These are phyloP conservation scores for Scartelaos histophorus DNA, from an alignment of 2,113 vertebrate genomes.

Conservation along the genomic window DNA sequence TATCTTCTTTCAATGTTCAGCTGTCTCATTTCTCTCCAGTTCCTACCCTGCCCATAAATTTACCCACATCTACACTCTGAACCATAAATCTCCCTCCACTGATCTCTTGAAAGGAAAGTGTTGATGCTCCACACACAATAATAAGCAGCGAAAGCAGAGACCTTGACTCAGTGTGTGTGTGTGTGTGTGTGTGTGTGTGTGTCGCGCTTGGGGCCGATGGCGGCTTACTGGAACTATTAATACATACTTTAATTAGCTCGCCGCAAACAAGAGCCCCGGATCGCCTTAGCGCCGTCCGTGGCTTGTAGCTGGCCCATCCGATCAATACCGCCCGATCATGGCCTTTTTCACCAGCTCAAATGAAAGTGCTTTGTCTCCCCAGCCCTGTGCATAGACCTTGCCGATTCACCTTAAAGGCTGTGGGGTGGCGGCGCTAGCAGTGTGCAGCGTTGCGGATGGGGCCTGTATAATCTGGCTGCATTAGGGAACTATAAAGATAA, in stretches of 20 bases:
- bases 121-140: conserved; percentile 32
- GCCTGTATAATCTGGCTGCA: conserved; percentile 76
- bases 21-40: conserved; percentile 32
- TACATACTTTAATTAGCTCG: conserved; percentile 77
- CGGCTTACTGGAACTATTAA: conserved; percentile 74
- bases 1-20: background rate
- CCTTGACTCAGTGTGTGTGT: too few species aligned
- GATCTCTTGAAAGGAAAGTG: conserved; percentile 16
- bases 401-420: conserved; percentile 64
- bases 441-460: conserved; percentile 61
- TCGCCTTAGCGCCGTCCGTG: conserved; percentile 69
- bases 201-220: conserved; percentile 37
- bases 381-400: conserved; percentile 53
- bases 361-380: conserved; percentile 78
- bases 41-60: conserved; percentile 34
- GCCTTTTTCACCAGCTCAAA: conserved; percentile 76
- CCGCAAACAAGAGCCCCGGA: conserved; percentile 67
- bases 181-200: conserved; percentile 34
- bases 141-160: conserved; percentile 49
- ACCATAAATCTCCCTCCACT: conserved; percentile 48
- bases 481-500: conserved; percentile 80
- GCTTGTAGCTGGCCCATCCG: conserved; percentile 60
- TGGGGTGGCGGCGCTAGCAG: conserved; percentile 46
- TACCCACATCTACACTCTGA: conserved; percentile 31
- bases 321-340: conserved; percentile 78